Percentiles rank a stretch among this genome's conserved stretches.
Conservation (phyloP, 2,113 vertebrate species). For the Ariopsis seemanni region DNA sequence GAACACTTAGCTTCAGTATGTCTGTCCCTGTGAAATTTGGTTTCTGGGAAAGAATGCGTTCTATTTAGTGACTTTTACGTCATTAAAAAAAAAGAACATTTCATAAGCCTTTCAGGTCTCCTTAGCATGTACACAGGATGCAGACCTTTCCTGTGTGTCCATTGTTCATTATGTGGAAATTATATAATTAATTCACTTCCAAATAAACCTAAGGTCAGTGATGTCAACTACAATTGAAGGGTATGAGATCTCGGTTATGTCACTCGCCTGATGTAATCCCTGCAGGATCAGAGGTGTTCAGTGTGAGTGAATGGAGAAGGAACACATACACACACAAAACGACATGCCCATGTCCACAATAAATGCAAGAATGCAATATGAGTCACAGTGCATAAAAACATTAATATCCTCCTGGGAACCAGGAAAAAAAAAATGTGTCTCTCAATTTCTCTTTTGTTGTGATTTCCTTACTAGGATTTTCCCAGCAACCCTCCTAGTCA, state of each 20-base stretch:
- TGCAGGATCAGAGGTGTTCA: slow-evolving; percentile 1
- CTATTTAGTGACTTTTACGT: neutral
- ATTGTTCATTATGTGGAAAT: slow-evolving; percentile 10
- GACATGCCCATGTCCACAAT: neutral
- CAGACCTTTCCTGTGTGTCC: neutral
- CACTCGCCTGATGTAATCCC: slow-evolving; percentile 5
- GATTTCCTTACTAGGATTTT: too few species aligned
- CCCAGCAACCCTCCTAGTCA: too few species aligned
- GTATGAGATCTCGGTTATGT: slow-evolving; percentile 14
- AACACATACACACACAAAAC: slow-evolving; percentile 1
- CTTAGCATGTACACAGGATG: neutral
- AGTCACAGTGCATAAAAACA: neutral
- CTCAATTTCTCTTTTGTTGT: too few species aligned
- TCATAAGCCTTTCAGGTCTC: neutral
- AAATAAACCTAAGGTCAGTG: slow-evolving; percentile 23
- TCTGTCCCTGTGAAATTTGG: slow-evolving; percentile 11
- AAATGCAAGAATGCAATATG: neutral
- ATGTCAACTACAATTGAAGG: slow-evolving; percentile 2
- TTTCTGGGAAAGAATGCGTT: neutral
- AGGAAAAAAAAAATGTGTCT: too few species aligned
- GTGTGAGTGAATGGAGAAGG: neutral
- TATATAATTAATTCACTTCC: slow-evolving; percentile 35
- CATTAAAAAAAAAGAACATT: neutral
- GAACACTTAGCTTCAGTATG: neutral
- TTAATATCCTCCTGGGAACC: neutral